A percentile compares a stretch with the other conserved stretches of the same genome.
Conservation (phyloP, 1,140 invertebrate species). For the Halictus rubicundus region DNA sequence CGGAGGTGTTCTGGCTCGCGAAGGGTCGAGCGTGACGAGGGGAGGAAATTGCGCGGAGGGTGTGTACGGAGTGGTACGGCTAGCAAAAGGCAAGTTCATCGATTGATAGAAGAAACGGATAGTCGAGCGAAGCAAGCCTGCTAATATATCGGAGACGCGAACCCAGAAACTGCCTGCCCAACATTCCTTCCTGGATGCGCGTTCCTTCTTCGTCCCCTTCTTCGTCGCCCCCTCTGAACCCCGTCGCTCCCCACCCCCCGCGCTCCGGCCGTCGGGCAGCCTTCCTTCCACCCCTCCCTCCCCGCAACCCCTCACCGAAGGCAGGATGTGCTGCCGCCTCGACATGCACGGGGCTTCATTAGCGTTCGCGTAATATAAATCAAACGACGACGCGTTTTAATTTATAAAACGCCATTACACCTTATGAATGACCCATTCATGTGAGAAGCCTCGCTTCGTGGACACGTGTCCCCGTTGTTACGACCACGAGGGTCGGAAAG, state of each 20-base stretch:
- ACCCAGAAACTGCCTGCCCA: constrained; percentile 37
- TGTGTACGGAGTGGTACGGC: neutral
- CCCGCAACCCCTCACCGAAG: neutral
- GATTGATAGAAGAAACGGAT: neutral
- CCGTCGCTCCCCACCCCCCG: too few relatives aligned
- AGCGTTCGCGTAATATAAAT: constrained; percentile 67
- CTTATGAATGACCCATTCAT: constrained; percentile 70
- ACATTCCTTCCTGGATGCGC: constrained; percentile 18
- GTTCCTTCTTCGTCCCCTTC: neutral
- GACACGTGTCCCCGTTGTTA: constrained; percentile 50
- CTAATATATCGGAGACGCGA: constrained; percentile 44
- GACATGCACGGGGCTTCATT: constrained; percentile 59
- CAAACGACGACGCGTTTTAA: constrained; percentile 64
- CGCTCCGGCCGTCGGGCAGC: neutral
- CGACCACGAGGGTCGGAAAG: constrained; percentile 32
- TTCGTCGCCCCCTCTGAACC: neutral
- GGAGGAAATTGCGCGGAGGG: neutral
- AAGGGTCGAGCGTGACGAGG: too few relatives aligned
- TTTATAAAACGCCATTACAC: constrained; percentile 65
- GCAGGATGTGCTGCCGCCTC: neutral
- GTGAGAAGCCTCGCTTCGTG: constrained; percentile 45
- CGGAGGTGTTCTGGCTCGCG: too few relatives aligned
- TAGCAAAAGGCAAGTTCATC: neutral
- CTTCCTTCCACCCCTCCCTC: neutral
- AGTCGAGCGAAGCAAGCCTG: neutral